Evolutionary conservation across 1,140 invertebrate genomes (phyloP).

Genomic region (Chlorops oryzae): DNA sequence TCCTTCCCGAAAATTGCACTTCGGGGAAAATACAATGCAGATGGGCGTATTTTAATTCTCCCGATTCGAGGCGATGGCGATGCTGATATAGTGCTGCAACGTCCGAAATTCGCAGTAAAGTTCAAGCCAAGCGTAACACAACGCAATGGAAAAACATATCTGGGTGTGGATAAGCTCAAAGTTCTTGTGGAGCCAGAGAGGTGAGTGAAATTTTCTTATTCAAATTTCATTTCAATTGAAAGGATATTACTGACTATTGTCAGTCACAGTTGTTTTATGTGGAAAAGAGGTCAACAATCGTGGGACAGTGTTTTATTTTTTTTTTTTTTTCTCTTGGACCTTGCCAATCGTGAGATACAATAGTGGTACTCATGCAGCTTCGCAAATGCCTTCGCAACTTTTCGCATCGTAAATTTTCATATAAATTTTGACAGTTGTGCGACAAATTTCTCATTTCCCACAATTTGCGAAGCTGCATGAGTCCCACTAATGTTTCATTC

Average conservation of each 20-base stretch:
- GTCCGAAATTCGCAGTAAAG: conserved; percentile 41
- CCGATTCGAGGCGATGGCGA: conserved; percentile 45
- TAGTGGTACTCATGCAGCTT: too few species aligned
- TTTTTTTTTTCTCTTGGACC: neutral
- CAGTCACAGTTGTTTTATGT: too few species aligned
- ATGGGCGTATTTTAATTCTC: conserved; percentile 41
- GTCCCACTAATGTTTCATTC: too few species aligned
- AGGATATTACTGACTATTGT: too few species aligned
- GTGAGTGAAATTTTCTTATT: conserved; percentile 19
- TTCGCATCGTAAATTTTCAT: too few species aligned
- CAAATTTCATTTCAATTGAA: neutral
- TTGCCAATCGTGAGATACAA: too few species aligned
- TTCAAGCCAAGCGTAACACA: conserved; percentile 35
- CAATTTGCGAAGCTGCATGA: too few species aligned
- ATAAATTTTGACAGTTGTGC: too few species aligned
- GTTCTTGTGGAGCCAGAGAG: conserved; percentile 39
- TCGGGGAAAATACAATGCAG: conserved; percentile 38
- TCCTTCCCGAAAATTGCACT: conserved; percentile 34
- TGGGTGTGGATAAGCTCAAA: conserved; percentile 40
- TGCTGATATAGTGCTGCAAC: conserved; percentile 37
- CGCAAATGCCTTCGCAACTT: too few species aligned
- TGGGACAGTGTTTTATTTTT: neutral
- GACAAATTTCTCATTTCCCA: too few species aligned
- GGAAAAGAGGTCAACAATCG: too few species aligned
- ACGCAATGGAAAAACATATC: conserved; percentile 29